Base-by-base conservation (phyloP, 2,113 vertebrate species). In the Greenwoodochromis staneri region DNA sequence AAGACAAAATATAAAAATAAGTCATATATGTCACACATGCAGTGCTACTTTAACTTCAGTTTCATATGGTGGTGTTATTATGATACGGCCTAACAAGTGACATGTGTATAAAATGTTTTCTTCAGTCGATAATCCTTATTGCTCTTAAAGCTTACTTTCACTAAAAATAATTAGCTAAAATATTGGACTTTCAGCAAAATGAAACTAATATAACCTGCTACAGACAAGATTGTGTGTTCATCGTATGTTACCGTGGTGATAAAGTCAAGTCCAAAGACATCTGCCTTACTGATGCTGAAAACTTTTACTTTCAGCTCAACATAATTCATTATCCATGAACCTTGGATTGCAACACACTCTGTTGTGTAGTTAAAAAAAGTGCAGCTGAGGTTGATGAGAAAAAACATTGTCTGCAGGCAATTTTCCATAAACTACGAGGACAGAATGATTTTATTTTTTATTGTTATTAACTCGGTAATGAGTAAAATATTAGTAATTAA, bases 1-100 rank as follows among this genome's bases (percentile, higher is more conserved):
- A 61, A 61, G 57, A 61, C 29, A 0, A 61, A 61, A 31, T 5
- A 61, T 17, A 0, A 31, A 61, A 61, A 61, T 10, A 61, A 0
- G 29, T 34, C 29, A 61, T 3, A 61, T 61, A 0, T 61, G 57
- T 61, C 8, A 17, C 0, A 61, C 2, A 61, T 0, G 14, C 0
- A 61, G 57, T 61, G 6, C 8, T 61, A 61, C 57, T 61, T 61
- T 61, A 61, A 34, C 2, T 61, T 59, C 55, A 1, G 55, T 3
- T 59, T 59, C 55, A 16, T 59, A 59, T 59, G 1, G 3, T 59
- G 57, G 8, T 2, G 57, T 31, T 61, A 19, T 61, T 61, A 61
- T 34, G 3, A 61, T 61, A 19, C 0, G 3, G 9, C 57, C 16
- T 3, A 4, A 61, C 0, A 61, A 61, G 57, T 2, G 0, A 53